Base-by-base conservation (phyloP, 2,888 invertebrate genomes). In the Lymantria dispar region DNA sequence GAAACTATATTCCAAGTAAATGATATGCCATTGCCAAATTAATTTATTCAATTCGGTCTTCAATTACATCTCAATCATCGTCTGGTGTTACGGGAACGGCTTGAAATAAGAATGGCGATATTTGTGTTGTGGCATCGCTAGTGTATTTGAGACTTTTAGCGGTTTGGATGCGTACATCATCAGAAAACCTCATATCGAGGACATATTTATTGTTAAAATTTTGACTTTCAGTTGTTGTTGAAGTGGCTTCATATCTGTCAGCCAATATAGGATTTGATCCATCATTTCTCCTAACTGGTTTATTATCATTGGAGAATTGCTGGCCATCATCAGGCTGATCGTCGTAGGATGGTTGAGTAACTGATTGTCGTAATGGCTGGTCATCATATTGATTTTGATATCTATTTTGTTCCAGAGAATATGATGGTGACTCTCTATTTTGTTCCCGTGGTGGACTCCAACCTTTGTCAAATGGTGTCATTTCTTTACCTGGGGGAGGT, bases 181-280 rank as follows among this genome's bases (percentile, higher is more conserved):
- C 41, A 13, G 37, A 48, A 40, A 65, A 56, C 51, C 70, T 60
- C 13, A 62, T 14, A 29, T 66, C 71, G n/a, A 65, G 29, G 8
- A 50, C 11, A 22, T 50, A 53, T 15, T 49, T 46, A 54, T 46
- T 47, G 5, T 22, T 22, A 22, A 22, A 22, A 13, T 45, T 29
- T 14, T 49, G 30, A n/a, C 8, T 48, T 22, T 10, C 47, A 44
- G 45, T 43, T 42, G 58, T 50, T 30, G 51, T 55, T 12, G 38
- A n/a, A n/a, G 11, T 9, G 3, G 8, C 37, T 8, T 7, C n/a
- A 37, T 7, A 11, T 7, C 38, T 10, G n/a, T 38, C 38, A 38
- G 8, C 7, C 11, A 12, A 12, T 10, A 33, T 10, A 33, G 33
- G 10, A n/a, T n/a, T 38, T n/a, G 38, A 3, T 2, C 36, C 7